Evolutionary conservation across 2,113 vertebrate genomes (phyloP), one percentile per base, ranked within the genome.

Genomic region (Corynorhinus townsendii): DNA sequence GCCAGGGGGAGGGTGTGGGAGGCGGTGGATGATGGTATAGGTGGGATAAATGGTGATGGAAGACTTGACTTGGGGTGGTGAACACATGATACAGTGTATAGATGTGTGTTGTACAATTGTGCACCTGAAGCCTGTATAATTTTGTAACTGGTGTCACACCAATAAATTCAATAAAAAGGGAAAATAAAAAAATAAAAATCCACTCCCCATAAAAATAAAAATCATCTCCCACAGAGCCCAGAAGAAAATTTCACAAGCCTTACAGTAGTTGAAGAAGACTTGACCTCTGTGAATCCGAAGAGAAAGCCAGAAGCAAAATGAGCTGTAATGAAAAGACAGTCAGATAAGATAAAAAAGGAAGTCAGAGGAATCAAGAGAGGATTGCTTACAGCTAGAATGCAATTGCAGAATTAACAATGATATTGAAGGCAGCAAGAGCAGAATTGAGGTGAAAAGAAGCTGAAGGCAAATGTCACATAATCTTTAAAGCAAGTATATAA

Each of bases 291-390:
- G 64, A 62, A 71, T 79, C 22, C 80, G 45, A 80, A 80, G 49
- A 77, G 62, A 71, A 96, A 86, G 75, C 30, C 75, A 30, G 77
- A 82, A 71, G 66, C 75, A 14, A 56, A 86, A 90, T 54, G 11
- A 79, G 40, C 47, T 90, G 59, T 68, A 94, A 82, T 68, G 45
- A 86, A 89, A 91, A 79, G 71, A n/a, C 28, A 64, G 35, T 64
- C 7, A 30, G 19, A 28, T 69, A 86, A 81, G 85, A 94, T 89
- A 49, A 80, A 94, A 96, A 94, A 89, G 40, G 40, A 26, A 94
- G 45, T 73, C 62, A 45, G 30, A 40, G 59, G 75, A 90, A 80
- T 45, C 20, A 19, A 89, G 79, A 43, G 69, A 94, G 52, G 47
- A 68, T 81, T 80, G 66, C 40, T 85, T 47, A 59, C 47, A 68